Evolutionary conservation across 2,888 invertebrate species (phyloP).

Genomic region (Harpagoxenus sublaevis): DNA sequence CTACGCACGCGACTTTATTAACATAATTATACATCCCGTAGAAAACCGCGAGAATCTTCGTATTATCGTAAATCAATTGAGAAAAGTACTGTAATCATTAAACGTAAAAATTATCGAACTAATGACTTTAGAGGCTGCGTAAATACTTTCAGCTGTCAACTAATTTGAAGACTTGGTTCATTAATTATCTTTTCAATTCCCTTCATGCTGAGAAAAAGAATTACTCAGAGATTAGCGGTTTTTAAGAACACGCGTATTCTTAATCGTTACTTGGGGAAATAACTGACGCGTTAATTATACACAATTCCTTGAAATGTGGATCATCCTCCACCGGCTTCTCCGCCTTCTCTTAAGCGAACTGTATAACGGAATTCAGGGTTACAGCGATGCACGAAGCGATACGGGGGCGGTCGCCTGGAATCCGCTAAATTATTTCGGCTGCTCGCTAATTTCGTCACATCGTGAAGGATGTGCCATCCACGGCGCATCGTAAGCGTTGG

Average conservation of each 20-base stretch:
- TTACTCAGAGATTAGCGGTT: not conserved
- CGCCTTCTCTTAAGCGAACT: not conserved
- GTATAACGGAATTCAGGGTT: slow-evolving; percentile 66
- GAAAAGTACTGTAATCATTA: not conserved
- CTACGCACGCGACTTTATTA: not conserved
- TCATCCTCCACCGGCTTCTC: not conserved
- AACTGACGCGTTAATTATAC: not conserved
- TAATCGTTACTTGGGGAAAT: not conserved
- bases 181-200: not conserved
- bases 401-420: slow-evolving; percentile 52
- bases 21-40: not conserved
- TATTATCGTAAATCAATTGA: not conserved
- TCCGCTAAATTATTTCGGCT: slow-evolving; percentile 73
- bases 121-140: not conserved
- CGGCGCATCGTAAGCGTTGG: slow-evolving; percentile 28
- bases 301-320: slow-evolving; percentile 16
- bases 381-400: slow-evolving; percentile 49
- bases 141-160: not conserved
- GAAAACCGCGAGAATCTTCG: not conserved
- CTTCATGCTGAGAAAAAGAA: not conserved
- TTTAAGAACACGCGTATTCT: not conserved
- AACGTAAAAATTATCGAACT: not conserved
- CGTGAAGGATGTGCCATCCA: slow-evolving; percentile 57
- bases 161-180: not conserved
- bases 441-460: slow-evolving; percentile 73